Evolutionary conservation across 2,888 invertebrate genomes (phyloP).

Genomic region (Apotomis capreana): DNA sequence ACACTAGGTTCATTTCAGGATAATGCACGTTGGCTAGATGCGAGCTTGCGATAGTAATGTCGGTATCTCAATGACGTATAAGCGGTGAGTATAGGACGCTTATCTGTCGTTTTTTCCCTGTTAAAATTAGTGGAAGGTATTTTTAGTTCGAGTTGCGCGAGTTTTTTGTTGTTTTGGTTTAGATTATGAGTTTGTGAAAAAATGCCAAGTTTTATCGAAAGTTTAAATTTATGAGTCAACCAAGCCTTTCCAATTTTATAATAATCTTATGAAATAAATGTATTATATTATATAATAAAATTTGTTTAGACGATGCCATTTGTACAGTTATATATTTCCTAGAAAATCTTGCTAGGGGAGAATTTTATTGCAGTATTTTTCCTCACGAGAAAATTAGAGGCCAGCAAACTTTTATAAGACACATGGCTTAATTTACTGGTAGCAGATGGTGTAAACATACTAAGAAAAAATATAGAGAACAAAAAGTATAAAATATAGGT

Average conservation of each 20-base stretch:
- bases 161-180: conserved; percentile 21
- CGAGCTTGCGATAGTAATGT: conserved; percentile 5
- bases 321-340: not conserved
- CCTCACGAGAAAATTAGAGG: too few relatives aligned
- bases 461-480: too few relatives aligned
- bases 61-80: conserved; percentile 33
- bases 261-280: too few relatives aligned
- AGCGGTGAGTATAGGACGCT: conserved; percentile 17
- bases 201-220: not conserved
- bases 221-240: not conserved
- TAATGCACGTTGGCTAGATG: not conserved
- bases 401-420: too few relatives aligned
- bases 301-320: too few relatives aligned
- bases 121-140: conserved; percentile 29
- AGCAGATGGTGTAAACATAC: too few relatives aligned
- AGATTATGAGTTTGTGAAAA: conserved; percentile 18
- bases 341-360: not conserved
- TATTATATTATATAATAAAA: too few relatives aligned
- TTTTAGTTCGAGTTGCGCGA: conserved; percentile 20
- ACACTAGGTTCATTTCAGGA: conserved; percentile 6
- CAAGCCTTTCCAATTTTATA: not conserved
- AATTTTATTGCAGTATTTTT: not conserved
- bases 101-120: conserved; percentile 29
- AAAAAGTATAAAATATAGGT: too few relatives aligned
- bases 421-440: too few relatives aligned